Evolutionary conservation across 64 coral and sea anemone species (phyloP).

Genomic region (Stylophora pistillata): DNA sequence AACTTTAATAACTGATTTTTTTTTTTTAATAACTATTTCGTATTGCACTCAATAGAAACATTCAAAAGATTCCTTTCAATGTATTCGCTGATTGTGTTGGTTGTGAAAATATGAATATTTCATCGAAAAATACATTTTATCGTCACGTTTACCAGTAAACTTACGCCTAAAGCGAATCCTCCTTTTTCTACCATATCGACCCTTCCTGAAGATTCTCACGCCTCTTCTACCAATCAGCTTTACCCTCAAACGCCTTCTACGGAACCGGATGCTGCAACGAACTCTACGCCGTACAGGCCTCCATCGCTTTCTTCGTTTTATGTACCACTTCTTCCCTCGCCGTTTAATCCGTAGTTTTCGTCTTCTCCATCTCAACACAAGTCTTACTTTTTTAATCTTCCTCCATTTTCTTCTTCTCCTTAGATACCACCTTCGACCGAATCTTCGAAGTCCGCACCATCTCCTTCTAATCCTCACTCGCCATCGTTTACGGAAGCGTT

Average conservation of each 20-base stretch:
- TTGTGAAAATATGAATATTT: too few relatives aligned
- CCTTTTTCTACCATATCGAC: background rate
- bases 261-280: slow-evolving; percentile 7
- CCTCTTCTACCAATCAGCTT: background rate
- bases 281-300: background rate
- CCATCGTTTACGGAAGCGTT: background rate
- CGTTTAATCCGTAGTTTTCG: background rate
- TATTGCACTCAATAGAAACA: too few relatives aligned
- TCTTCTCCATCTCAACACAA: background rate
- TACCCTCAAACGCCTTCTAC: background rate
- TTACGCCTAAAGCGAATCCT: slow-evolving; percentile 12
- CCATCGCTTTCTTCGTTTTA: background rate
- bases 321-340: background rate
- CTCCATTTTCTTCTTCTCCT: background rate
- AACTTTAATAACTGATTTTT: too few relatives aligned
- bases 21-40: too few relatives aligned
- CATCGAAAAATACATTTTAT: too few relatives aligned
- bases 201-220: background rate
- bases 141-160: background rate
- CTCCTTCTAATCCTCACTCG: background rate
- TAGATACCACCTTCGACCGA: slow-evolving; percentile 2
- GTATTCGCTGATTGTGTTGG: too few relatives aligned
- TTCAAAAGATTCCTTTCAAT: too few relatives aligned
- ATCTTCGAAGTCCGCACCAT: background rate
- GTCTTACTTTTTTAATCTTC: background rate